Percentiles rank a stretch among this genome's conserved stretches.
These are phyloP conservation scores for Oscheius onirici DNA, from an alignment of 2,888 invertebrate genomes.

Conservation along the genomic window DNA sequence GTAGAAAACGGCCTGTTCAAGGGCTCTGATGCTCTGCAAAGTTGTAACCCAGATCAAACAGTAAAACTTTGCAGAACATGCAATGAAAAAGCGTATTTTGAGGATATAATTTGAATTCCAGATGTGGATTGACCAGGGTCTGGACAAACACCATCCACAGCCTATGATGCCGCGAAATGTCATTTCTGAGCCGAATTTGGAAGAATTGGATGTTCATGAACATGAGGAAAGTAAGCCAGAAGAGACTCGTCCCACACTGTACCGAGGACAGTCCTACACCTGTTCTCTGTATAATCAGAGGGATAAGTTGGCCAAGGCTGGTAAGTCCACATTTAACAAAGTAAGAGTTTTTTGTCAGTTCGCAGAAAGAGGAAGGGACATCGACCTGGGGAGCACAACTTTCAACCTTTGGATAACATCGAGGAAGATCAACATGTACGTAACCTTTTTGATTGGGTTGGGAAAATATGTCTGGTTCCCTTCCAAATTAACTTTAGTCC, in stretches of 20 bases:
- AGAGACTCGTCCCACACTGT: not conserved
- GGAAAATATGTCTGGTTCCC: not conserved
- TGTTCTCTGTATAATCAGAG: conserved; percentile 11
- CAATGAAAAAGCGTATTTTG: too few species aligned
- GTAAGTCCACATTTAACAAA: not conserved
- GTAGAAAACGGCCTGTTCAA: too few species aligned
- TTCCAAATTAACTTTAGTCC: conserved; percentile 30
- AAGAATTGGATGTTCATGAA: conserved; percentile 3
- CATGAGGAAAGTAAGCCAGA: not conserved
- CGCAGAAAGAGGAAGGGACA: conserved; percentile 8
- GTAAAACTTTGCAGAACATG: too few species aligned
- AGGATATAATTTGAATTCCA: not conserved
- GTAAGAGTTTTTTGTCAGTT: too few species aligned
- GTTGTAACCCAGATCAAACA: too few species aligned
- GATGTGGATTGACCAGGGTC: conserved; percentile 25
- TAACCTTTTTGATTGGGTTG: too few species aligned
- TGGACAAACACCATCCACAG: conserved; percentile 15
- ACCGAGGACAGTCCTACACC: conserved; percentile 16
- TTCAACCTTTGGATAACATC: not conserved
- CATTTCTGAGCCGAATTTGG: conserved; percentile 15
- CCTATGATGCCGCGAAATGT: not conserved
- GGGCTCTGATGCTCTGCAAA: too few species aligned
- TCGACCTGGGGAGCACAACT: not conserved
- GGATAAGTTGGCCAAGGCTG: conserved; percentile 11
- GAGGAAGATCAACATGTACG: conserved; percentile 10